These are phyloP conservation scores for Lampris incognitus DNA, from an alignment of 2,113 vertebrate genomes.

Conservation along the genomic window DNA sequence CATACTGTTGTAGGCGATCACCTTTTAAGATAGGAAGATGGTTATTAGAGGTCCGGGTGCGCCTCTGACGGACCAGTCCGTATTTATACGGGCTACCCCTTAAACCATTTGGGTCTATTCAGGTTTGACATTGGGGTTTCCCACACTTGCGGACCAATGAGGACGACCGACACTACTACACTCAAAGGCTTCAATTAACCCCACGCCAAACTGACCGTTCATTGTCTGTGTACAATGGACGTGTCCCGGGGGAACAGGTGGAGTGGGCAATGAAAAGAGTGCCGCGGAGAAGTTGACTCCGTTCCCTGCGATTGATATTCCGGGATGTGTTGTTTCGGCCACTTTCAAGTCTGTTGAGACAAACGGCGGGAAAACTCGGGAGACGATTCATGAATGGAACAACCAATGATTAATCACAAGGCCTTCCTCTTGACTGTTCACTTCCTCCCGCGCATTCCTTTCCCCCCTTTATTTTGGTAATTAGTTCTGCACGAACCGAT, in stretches of 20 bases:
- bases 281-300: constrained; percentile 55
- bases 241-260: constrained; percentile 77
- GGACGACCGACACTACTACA: constrained; percentile 44
- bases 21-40: neutral
- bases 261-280: constrained; percentile 67
- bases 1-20: constrained; percentile 40
- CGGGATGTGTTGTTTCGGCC: constrained; percentile 16
- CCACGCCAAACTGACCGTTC: constrained; percentile 76
- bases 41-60: neutral
- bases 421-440: neutral
- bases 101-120: constrained; percentile 63
- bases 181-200: constrained; percentile 65
- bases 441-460: constrained; percentile 5
- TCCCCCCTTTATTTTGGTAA: too few relatives aligned
- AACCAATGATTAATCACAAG: constrained; percentile 7
- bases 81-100: constrained; percentile 70
- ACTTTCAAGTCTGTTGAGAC: neutral
- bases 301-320: constrained; percentile 31
- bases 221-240: constrained; percentile 74
- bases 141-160: constrained; percentile 84
- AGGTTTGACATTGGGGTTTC: constrained; percentile 64
- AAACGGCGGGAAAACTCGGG: constrained; percentile 50
- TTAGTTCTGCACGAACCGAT: too few relatives aligned
- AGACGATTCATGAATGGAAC: constrained; percentile 9
- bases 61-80: neutral